Conservation (phyloP, 2,888 invertebrate genomes). For the Panzeria rudis region DNA sequence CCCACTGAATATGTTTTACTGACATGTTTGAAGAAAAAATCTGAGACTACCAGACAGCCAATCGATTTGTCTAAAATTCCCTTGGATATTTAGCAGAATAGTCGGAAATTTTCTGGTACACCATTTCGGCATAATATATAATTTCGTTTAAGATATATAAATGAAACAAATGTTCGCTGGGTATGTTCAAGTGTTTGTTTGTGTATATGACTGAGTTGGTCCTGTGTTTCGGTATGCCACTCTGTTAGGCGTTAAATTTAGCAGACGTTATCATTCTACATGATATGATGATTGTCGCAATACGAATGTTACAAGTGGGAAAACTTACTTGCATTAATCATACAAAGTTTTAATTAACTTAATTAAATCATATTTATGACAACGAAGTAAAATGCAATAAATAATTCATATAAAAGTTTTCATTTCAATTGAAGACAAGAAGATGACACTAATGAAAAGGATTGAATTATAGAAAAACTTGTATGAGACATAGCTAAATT, state of each 20-base stretch:
- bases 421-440: not conserved
- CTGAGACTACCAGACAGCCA: too few species aligned
- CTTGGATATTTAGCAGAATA: too few species aligned
- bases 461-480: slow-evolving; percentile 21
- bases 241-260: slow-evolving; percentile 59
- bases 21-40: too few species aligned
- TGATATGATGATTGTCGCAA: slow-evolving; percentile 47
- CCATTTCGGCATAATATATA: too few species aligned
- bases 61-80: too few species aligned
- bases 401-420: slow-evolving; percentile 24
- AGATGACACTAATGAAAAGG: slow-evolving; percentile 34
- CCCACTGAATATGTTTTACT: too few species aligned
- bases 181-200: not conserved
- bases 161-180: too few species aligned
- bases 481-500: too few species aligned
- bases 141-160: too few species aligned
- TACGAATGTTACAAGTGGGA: slow-evolving; percentile 30
- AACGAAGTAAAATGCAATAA: slow-evolving; percentile 21
- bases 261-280: slow-evolving; percentile 52
- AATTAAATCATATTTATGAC: slow-evolving; percentile 53
- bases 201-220: not conserved
- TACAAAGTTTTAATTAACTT: slow-evolving; percentile 40
- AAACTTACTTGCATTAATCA: slow-evolving; percentile 54
- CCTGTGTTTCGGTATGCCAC: slow-evolving; percentile 48
- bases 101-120: too few species aligned